Percentiles rank a stretch among this genome's conserved stretches.
These are phyloP conservation scores for Monochamus alternatus DNA, from an alignment of 2,888 invertebrate genomes.

Conservation along the genomic window DNA sequence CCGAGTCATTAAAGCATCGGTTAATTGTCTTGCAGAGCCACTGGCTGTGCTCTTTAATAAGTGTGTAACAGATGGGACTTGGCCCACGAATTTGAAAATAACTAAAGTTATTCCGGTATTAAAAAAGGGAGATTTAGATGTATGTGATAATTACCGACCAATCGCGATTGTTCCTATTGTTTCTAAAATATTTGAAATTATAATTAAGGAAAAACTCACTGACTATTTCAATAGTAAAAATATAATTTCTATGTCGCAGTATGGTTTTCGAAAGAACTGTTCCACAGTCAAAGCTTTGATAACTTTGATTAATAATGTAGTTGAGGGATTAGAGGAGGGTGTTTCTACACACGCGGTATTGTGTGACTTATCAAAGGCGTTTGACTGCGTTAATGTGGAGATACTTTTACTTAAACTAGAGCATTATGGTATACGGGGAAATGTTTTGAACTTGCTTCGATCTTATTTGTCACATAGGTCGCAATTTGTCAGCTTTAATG, in stretches of 20 bases:
- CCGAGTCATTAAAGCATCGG: not conserved
- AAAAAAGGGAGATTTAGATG: not conserved
- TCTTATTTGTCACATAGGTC: not conserved
- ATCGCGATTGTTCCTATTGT: not conserved
- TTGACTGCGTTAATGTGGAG: constrained; percentile 1
- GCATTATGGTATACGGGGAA: not conserved
- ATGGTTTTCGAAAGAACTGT: not conserved
- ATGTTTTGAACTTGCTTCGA: not conserved
- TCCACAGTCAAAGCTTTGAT: not conserved
- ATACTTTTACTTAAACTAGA: not conserved
- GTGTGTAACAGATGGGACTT: not conserved
- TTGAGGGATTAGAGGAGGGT: not conserved
- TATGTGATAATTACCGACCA: not conserved
- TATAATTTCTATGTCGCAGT: not conserved
- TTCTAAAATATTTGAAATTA: not conserved
- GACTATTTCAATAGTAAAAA: not conserved
- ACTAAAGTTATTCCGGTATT: not conserved
- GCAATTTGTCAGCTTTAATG: not conserved
- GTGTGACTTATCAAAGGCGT: constrained; percentile 3
- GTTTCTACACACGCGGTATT: not conserved
- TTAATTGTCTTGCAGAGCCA: not conserved
- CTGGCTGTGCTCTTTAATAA: constrained; percentile 3
- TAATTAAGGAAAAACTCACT: not conserved
- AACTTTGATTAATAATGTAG: not conserved
- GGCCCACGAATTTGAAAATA: not conserved